Conservation (phyloP, 2,888 invertebrate species). For the Lasioglossum vierecki region DNA sequence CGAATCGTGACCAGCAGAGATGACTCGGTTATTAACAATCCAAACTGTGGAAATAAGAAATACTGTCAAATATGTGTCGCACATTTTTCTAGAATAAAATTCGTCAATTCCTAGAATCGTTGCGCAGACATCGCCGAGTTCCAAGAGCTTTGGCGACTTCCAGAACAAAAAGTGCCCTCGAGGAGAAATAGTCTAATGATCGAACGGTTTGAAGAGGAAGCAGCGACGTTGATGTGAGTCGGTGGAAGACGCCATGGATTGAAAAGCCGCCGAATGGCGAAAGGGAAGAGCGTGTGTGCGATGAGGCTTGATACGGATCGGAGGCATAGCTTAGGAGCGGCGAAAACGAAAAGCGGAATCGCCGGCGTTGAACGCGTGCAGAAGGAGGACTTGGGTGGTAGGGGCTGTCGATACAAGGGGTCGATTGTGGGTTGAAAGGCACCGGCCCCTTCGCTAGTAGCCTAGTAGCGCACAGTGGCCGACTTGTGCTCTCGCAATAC, state of each 20-base stretch:
- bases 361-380: conserved; percentile 41
- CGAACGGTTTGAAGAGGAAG: conserved; percentile 53
- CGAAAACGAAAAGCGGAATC: conserved; percentile 80
- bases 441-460: conserved; percentile 65
- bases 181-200: not conserved
- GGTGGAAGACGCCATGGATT: not conserved
- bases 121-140: not conserved
- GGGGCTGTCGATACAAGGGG: conserved; percentile 82
- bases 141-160: not conserved
- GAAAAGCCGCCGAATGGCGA: conserved; percentile 3
- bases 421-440: conserved; percentile 82
- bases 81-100: not conserved
- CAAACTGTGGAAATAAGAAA: too few relatives aligned
- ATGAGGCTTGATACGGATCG: conserved; percentile 77
- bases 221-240: conserved; percentile 50
- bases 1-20: too few relatives aligned
- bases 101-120: not conserved
- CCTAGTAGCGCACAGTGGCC: conserved; percentile 76
- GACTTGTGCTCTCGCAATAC: conserved; percentile 79
- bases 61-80: too few relatives aligned
- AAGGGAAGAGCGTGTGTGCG: conserved; percentile 73
- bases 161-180: not conserved
- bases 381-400: conserved; percentile 36
- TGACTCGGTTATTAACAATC: too few relatives aligned
- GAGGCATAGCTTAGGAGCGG: conserved; percentile 69